Evolutionary conservation across 2,113 vertebrate species (phyloP).

Genomic region (Grallaria varia): DNA sequence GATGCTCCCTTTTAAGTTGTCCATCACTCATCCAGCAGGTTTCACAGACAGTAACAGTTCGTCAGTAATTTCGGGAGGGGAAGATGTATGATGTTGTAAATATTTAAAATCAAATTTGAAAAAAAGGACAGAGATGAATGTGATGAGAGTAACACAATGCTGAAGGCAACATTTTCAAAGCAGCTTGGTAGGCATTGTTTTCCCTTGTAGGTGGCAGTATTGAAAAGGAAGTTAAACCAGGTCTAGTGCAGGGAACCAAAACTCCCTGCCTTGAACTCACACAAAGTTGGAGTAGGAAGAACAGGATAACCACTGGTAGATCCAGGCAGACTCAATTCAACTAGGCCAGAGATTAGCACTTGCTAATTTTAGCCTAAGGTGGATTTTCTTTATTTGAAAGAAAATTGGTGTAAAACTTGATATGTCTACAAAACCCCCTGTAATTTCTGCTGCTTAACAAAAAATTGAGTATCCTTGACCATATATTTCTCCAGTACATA

Average conservation of each 20-base stretch:
- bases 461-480: not conserved
- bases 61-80: constrained; percentile 94
- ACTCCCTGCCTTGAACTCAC: not conserved
- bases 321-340: not conserved
- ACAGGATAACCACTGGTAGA: not conserved
- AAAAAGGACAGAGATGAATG: constrained; percentile 99
- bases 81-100: constrained; percentile 99
- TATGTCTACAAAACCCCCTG: not conserved
- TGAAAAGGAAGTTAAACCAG: constrained; percentile 41
- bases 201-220: constrained; percentile 61
- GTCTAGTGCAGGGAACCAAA: not conserved
- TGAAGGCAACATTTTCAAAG: constrained; percentile 73
- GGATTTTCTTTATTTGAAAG: not conserved
- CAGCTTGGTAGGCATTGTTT: constrained; percentile 37
- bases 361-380: not conserved
- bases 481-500: not conserved
- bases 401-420: not conserved
- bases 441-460: not conserved
- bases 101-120: constrained; percentile 99
- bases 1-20: constrained; percentile 93
- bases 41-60: constrained; percentile 97
- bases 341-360: not conserved
- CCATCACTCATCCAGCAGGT: constrained; percentile 93
- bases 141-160: constrained; percentile 69
- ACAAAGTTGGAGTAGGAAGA: not conserved